Evolutionary conservation across 2,797 vertebrate species (phyloP).

Genomic region (Amazona ochrocephala): DNA sequence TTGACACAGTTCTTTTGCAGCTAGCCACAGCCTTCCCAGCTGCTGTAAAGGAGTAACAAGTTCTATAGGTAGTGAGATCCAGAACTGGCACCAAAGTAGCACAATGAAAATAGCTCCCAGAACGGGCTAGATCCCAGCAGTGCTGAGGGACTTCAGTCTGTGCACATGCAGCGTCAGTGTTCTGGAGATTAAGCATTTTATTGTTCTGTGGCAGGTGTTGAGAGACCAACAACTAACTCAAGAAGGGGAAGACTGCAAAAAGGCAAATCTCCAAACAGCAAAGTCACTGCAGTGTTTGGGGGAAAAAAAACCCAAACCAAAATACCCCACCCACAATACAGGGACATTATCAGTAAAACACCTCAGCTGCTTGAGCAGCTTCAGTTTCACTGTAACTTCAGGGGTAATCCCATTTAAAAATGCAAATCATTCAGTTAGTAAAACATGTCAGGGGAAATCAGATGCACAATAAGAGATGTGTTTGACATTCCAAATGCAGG

Average conservation of each 20-base stretch:
- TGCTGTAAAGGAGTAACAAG: neutral
- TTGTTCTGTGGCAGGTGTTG: neutral
- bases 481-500: neutral
- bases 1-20: neutral
- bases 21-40: neutral
- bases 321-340: neutral
- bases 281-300: neutral
- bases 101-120: neutral
- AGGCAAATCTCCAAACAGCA: neutral
- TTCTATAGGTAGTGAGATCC: neutral
- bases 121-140: neutral
- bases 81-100: neutral
- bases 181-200: neutral
- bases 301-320: too few relatives aligned
- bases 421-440: neutral
- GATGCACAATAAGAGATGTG: neutral
- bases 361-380: neutral
- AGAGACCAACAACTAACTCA: neutral
- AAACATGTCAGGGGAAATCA: neutral
- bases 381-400: neutral
- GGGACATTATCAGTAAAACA: neutral
- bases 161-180: neutral
- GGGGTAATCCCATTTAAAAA: slow-evolving; percentile 8
- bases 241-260: neutral
- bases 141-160: neutral